These are phyloP conservation scores for Chelonoidis abingdonii DNA, from an alignment of 2,113 vertebrate species.

Conservation along the genomic window DNA sequence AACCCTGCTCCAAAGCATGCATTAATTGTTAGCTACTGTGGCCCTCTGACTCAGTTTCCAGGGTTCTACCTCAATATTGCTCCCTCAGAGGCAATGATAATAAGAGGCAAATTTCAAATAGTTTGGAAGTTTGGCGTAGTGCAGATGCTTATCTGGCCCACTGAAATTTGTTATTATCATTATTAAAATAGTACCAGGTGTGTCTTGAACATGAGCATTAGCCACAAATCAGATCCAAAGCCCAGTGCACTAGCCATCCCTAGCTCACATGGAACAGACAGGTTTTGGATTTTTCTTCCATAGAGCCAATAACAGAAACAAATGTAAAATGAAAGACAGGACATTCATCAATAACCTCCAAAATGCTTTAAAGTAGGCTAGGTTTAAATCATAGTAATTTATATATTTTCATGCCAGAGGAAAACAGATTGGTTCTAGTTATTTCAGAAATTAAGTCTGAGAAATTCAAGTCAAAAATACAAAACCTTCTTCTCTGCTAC, in stretches of 20 bases:
- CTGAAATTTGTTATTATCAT: neutral
- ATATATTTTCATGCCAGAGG: neutral
- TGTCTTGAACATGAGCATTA: neutral
- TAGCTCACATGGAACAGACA: neutral
- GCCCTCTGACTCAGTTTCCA: neutral
- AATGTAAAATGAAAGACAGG: neutral
- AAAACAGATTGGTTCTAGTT: neutral
- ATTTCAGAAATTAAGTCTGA: neutral
- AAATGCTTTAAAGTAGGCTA: neutral
- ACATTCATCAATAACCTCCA: neutral
- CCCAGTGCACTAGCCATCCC: neutral
- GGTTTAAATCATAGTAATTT: neutral
- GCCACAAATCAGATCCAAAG: neutral
- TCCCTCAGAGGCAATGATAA: neutral
- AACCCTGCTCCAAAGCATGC: too few species aligned
- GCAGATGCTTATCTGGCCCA: neutral
- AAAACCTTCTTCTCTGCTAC: neutral
- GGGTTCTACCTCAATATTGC: neutral
- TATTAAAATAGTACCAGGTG: conserved; percentile 18
- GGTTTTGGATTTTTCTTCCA: neutral
- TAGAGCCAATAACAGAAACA: neutral
- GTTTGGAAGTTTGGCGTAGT: neutral
- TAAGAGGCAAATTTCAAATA: neutral
- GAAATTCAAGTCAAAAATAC: neutral
- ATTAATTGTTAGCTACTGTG: neutral